Conservation (phyloP, 2,888 invertebrate species). For the Tachina fera region DNA sequence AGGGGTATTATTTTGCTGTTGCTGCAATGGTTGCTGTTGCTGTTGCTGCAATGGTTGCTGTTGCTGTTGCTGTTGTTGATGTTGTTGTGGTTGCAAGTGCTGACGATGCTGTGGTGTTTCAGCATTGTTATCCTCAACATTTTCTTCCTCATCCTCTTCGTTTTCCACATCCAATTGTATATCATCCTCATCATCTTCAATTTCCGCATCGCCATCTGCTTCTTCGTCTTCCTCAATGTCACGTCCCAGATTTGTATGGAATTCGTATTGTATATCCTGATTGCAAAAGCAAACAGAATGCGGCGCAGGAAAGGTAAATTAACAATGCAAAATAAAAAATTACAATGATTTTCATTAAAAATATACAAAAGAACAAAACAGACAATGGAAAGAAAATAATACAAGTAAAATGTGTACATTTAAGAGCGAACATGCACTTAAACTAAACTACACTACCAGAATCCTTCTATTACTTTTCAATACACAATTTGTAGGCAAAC, state of each 20-base stretch:
- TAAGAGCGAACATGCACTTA: conserved; percentile 23
- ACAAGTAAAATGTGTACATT: conserved; percentile 28
- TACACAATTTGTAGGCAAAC: too few species aligned
- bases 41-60: conserved; percentile 46
- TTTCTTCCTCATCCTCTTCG: conserved; percentile 73
- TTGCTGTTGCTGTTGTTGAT: conserved; percentile 66
- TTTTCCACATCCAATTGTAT: conserved; percentile 69
- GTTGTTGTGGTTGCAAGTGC: conserved; percentile 59
- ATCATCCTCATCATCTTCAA: conserved; percentile 76
- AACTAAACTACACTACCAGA: conserved; percentile 14
- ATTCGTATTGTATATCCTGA: conserved; percentile 85
- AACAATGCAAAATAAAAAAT: conserved; percentile 45
- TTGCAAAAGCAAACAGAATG: conserved; percentile 65
- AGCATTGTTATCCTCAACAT: conserved; percentile 74
- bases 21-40: conserved; percentile 55
- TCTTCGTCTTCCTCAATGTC: conserved; percentile 74
- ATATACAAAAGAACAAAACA: conserved; percentile 42
- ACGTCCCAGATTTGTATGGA: conserved; percentile 82
- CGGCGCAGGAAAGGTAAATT: conserved; percentile 10
- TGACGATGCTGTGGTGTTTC: conserved; percentile 74
- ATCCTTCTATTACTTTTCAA: too few species aligned
- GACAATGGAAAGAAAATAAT: conserved; percentile 21
- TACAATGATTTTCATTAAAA: conserved; percentile 55
- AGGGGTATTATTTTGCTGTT: conserved; percentile 62
- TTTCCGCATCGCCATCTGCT: conserved; percentile 75